Evolutionary conservation across 2,113 vertebrate genomes (phyloP).

Genomic region (Cervus canadensis): DNA sequence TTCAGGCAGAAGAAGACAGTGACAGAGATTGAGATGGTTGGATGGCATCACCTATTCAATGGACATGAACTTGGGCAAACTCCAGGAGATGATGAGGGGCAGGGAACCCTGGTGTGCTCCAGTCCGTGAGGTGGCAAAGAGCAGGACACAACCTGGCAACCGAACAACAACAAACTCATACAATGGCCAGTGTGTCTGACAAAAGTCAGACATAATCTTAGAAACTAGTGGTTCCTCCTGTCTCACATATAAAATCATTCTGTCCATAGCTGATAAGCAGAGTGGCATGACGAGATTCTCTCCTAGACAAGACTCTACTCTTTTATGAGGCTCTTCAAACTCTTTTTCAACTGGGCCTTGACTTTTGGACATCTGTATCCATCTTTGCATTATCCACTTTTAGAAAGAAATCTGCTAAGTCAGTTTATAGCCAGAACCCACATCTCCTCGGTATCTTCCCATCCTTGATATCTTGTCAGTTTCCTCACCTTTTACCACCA

Average conservation of each 20-base stretch:
- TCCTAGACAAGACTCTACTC: not conserved
- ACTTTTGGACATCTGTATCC: not conserved
- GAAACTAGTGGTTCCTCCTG: not conserved
- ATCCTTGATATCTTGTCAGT: not conserved
- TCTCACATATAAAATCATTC: not conserved
- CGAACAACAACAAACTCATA: not conserved
- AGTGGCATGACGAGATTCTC: not conserved
- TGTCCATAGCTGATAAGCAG: not conserved
- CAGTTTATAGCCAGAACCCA: not conserved
- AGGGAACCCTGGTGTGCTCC: not conserved
- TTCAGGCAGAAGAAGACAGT: not conserved
- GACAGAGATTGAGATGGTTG: not conserved
- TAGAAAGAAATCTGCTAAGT: conserved; percentile 1
- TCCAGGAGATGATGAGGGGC: not conserved
- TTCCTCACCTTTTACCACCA: not conserved
- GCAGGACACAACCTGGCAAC: not conserved
- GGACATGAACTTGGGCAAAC: not conserved
- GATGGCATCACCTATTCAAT: not conserved
- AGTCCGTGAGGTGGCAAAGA: not conserved
- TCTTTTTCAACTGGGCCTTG: not conserved
- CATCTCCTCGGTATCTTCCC: no score
- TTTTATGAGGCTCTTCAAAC: not conserved
- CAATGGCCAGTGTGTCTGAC: not conserved
- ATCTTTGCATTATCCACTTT: not conserved
- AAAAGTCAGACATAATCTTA: not conserved